Evolutionary conservation across 2,113 vertebrate genomes (phyloP).

Genomic region (Oncorhynchus tshawytscha): DNA sequence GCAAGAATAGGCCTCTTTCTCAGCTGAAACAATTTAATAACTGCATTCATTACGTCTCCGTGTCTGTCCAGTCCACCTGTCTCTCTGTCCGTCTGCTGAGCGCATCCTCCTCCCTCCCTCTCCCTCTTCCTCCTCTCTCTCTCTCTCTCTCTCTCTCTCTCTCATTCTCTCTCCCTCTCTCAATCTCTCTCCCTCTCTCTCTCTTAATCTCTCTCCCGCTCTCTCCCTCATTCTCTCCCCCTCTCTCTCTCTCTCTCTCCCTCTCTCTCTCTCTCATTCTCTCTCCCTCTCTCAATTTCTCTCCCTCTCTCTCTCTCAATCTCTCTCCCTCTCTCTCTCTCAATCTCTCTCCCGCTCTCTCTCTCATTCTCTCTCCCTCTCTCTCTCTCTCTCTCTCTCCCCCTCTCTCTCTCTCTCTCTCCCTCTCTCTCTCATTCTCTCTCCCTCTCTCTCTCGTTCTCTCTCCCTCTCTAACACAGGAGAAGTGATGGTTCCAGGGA

Average conservation of each 20-base stretch:
- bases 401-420: neutral
- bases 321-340: no score
- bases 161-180: neutral
- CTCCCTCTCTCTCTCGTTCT: neutral
- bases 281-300: constrained; percentile 26
- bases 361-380: no score
- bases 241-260: neutral
- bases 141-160: constrained; percentile 8
- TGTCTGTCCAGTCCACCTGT: constrained; percentile 45
- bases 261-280: neutral
- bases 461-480: constrained; percentile 51
- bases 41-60: constrained; percentile 92
- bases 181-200: neutral
- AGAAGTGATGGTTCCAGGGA: constrained; percentile 81
- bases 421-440: neutral
- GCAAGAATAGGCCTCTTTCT: constrained; percentile 97
- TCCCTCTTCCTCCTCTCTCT: constrained; percentile 63
- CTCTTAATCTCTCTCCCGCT: neutral
- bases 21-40: constrained; percentile 99
- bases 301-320: no score
- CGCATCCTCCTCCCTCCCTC: constrained; percentile 44
- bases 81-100: constrained; percentile 68
- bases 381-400: no score
- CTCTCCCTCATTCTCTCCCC: neutral
- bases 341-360: no score